Conservation (phyloP, 2,888 invertebrate genomes). For the Pheosia tremula region DNA sequence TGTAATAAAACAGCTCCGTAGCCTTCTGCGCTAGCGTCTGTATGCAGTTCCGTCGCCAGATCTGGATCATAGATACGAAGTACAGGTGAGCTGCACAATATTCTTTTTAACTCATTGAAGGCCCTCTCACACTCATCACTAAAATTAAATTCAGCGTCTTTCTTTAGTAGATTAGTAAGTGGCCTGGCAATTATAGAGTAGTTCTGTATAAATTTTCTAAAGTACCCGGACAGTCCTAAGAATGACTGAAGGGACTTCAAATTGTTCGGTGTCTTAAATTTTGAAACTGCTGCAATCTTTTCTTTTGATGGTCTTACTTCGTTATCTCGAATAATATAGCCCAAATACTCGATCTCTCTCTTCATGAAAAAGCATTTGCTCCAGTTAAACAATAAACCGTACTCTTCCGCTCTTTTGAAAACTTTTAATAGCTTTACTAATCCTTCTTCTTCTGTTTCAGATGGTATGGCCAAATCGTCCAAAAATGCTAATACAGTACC, state of each 20-base stretch:
- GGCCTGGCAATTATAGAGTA: constrained; percentile 34
- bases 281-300: constrained; percentile 26
- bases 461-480: constrained; percentile 29
- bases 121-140: constrained; percentile 15
- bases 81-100: constrained; percentile 24
- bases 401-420: constrained; percentile 31
- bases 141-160: constrained; percentile 18
- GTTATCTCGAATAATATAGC: constrained; percentile 25
- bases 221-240: constrained; percentile 22
- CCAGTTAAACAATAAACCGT: constrained; percentile 42
- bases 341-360: constrained; percentile 32
- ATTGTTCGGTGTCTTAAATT: constrained; percentile 21
- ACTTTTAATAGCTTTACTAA: constrained; percentile 23
- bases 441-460: constrained; percentile 27
- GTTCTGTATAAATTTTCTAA: constrained; percentile 19
- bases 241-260: constrained; percentile 26
- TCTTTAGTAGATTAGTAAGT: constrained; percentile 31
- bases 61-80: constrained; percentile 16
- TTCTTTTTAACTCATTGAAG: constrained; percentile 27
- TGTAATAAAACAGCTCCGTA: constrained; percentile 23
- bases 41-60: constrained; percentile 34
- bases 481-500: constrained; percentile 25
- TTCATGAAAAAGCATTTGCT: constrained; percentile 55
- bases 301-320: constrained; percentile 27
- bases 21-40: constrained; percentile 26